A percentile compares a stretch with the other conserved stretches of the same genome.
phyloP scores from a whole-genome alignment of 1,140 invertebrate genomes.

The Trachelipus rathkii region DNA sequence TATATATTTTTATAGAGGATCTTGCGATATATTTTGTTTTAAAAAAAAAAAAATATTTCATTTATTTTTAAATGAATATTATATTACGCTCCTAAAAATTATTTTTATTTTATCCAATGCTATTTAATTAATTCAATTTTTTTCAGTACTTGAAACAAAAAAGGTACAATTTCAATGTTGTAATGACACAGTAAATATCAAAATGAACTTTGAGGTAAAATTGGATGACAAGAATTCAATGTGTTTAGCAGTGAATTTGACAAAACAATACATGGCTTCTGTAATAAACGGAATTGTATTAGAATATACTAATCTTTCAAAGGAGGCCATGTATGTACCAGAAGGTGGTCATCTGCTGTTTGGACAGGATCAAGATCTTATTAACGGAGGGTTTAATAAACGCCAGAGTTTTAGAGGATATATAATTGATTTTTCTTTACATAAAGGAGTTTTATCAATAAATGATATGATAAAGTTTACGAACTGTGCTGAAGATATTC shows the following conservation, averaged over 20 bases:
- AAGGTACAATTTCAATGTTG: too few species aligned
- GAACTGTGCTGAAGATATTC: neutral
- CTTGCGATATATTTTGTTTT: too few species aligned
- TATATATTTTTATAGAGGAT: too few species aligned
- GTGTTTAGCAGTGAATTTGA: neutral
- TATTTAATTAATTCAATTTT: too few species aligned
- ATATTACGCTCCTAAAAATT: too few species aligned
- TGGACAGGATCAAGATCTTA: neutral
- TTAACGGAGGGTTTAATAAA: neutral
- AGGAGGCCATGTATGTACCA: neutral
- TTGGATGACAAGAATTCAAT: neutral
- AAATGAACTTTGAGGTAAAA: too few species aligned
- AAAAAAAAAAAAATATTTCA: too few species aligned
- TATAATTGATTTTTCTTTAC: neutral
- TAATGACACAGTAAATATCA: too few species aligned
- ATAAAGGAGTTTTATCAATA: neutral
- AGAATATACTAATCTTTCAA: neutral
- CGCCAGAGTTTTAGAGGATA: neutral
- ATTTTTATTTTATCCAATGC: too few species aligned
- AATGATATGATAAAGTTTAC: neutral
- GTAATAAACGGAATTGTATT: neutral
- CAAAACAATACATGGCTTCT: neutral
- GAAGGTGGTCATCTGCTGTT: neutral
- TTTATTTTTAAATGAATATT: too few species aligned
- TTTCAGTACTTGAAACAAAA: too few species aligned